These are phyloP conservation scores for Anabas testudineus DNA, from an alignment of 2,797 vertebrate genomes.

Conservation along the genomic window DNA sequence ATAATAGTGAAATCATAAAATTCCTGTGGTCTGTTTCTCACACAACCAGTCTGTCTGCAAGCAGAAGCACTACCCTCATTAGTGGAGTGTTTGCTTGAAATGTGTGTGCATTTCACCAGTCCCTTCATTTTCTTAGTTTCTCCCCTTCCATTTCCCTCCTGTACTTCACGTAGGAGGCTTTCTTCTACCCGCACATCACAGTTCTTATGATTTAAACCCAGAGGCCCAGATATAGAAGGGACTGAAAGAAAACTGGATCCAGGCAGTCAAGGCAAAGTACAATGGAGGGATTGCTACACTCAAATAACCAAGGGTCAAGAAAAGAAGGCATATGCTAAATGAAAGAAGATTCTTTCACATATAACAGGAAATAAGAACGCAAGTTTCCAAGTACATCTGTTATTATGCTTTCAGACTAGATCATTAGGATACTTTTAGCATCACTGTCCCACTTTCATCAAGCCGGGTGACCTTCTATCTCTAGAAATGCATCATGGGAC, in stretches of 20 bases:
- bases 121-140: conserved; percentile 20
- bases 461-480: conserved; percentile 73
- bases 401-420: conserved; percentile 29
- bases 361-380: conserved; percentile 20
- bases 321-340: conserved; percentile 17
- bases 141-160: conserved; percentile 21
- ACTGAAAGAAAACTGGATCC: conserved; percentile 29
- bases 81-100: conserved; percentile 22
- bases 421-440: conserved; percentile 67
- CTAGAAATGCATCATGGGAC: conserved; percentile 65
- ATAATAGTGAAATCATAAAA: conserved; percentile 43
- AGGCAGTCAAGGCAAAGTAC: conserved; percentile 48
- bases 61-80: conserved; percentile 45
- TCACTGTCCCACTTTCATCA: conserved; percentile 74
- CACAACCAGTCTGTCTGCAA: conserved; percentile 22
- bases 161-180: conserved; percentile 39
- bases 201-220: conserved; percentile 60
- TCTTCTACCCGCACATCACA: conserved; percentile 44
- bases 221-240: conserved; percentile 34
- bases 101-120: conserved; percentile 36
- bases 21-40: conserved; percentile 30
- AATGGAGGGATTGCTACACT: conserved; percentile 34
- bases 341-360: conserved; percentile 22
- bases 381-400: conserved; percentile 41
- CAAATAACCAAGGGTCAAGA: conserved; percentile 35